Percentiles rank a stretch among this genome's conserved stretches.
Evolutionary conservation across 2,113 vertebrate genomes (phyloP).

Genomic region (Bos taurus): ARS-UCD2.0 NC_037343.1:30710001-30710500

Average conservation of each 20-base stretch:
- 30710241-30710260: neutral
- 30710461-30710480: neutral
- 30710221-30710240: neutral
- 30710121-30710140: neutral
- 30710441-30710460: neutral
- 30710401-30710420: neutral
- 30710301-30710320: neutral
- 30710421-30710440: neutral
- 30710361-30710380: neutral
- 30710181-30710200: neutral
- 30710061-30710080: neutral
- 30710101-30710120: neutral
- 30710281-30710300: neutral
- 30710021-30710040: neutral
- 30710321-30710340: neutral
- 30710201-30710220: neutral
- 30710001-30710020: conserved; percentile 17
- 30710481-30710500: neutral
- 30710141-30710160: neutral
- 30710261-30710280: neutral
- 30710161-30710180: neutral
- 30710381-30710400: neutral
- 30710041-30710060: neutral
- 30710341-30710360: neutral
- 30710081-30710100: neutral